These are phyloP conservation scores for Oreochromis mossambicus DNA, from an alignment of 2,797 vertebrate species.

Conservation along the genomic window DNA sequence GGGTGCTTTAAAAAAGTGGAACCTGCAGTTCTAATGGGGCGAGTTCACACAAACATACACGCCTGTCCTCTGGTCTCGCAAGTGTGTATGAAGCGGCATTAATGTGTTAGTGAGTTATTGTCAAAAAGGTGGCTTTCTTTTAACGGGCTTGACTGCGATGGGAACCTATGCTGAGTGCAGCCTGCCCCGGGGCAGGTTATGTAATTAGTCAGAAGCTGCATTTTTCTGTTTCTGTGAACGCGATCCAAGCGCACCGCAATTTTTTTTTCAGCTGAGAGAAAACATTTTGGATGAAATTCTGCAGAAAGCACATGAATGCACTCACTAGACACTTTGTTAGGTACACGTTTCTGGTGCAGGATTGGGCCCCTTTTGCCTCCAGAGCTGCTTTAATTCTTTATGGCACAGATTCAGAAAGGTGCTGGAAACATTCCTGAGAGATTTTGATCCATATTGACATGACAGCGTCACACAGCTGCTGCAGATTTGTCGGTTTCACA, in stretches of 20 bases:
- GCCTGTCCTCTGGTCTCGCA: not conserved
- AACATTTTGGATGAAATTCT: not conserved
- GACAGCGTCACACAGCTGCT: not conserved
- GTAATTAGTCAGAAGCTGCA: not conserved
- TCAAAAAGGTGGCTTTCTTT: not conserved
- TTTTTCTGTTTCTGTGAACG: not conserved
- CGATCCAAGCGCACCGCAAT: not conserved
- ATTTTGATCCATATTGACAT: not conserved
- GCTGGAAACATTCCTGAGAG: not conserved
- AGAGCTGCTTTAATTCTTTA: not conserved
- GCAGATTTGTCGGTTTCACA: not conserved
- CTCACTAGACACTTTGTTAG: not conserved
- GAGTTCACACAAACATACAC: not conserved
- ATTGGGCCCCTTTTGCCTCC: not conserved
- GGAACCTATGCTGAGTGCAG: not conserved
- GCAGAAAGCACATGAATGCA: not conserved
- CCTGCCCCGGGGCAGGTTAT: not conserved
- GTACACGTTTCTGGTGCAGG: not conserved
- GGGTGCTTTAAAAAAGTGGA: not conserved
- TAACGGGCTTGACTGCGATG: not conserved
- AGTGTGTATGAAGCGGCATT: not conserved
- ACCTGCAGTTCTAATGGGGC: not conserved
- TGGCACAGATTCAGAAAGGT: not conserved
- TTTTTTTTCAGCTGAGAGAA: not conserved
- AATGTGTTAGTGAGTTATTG: not conserved